A percentile compares a stretch with the other conserved stretches of the same genome.
Evolutionary conservation across 1,140 invertebrate species (phyloP).

Genomic region (Oreohelix idahoensis): DNA sequence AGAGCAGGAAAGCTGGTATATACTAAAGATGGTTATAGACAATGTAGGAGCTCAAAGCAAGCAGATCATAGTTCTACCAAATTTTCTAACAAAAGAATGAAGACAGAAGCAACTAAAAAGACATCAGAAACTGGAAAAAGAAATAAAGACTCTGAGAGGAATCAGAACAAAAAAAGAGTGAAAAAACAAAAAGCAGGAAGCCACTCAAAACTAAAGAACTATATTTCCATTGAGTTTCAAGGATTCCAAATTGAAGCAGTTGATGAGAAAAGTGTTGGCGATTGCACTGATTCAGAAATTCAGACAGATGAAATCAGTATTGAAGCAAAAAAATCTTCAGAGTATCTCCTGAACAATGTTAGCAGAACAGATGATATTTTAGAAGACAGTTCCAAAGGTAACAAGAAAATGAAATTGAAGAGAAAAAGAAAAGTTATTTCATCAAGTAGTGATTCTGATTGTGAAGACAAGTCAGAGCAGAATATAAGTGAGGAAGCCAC

Average conservation of each 20-base stretch:
- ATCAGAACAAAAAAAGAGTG: neutral
- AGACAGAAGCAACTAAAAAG: neutral
- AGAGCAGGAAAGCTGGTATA: conserved; percentile 5
- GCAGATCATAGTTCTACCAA: neutral
- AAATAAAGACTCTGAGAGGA: neutral
- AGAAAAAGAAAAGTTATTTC: neutral
- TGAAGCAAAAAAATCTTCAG: neutral
- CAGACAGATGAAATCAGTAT: neutral
- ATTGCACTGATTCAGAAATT: neutral
- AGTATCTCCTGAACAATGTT: neutral
- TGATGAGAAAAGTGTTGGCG: neutral
- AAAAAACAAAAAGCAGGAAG: neutral
- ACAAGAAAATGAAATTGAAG: neutral
- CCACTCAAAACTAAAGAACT: neutral
- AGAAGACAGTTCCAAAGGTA: neutral
- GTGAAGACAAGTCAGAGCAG: neutral
- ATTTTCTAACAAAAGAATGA: neutral
- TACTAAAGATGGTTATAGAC: conserved; percentile 30
- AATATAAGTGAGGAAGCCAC: neutral
- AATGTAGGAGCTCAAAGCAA: conserved; percentile 34
- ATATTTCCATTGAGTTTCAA: neutral
- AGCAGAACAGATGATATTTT: neutral
- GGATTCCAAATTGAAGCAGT: neutral
- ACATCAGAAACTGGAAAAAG: neutral
- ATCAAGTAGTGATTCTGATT: neutral